Base-by-base conservation (phyloP, 2,797 vertebrate genomes). In the Mormyrus proboscirostris region DNA sequence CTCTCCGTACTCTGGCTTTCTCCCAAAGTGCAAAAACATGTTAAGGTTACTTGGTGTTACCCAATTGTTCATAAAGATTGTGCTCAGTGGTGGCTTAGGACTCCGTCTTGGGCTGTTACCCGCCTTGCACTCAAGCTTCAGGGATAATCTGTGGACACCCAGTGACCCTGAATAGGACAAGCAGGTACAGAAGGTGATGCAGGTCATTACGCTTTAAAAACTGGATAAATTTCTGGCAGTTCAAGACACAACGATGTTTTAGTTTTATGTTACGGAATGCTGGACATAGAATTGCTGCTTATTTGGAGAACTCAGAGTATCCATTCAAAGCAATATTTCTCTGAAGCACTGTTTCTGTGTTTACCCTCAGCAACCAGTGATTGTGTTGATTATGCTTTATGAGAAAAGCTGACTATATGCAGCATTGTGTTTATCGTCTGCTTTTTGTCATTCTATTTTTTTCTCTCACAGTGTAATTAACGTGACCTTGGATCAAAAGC, bases 381-480 rank as follows among this genome's bases (percentile, higher is more conserved):
- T 91, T 89, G 44, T 19, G 86, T 91, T 89, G 88, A 91, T 90
- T 92, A 89, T 3, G 65, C 76, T 2, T 29, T 33, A 76, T 93
- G 91, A 93, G 88, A 89, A 91, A 93, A 92, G 90, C 89, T 87
- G 85, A 89, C 90, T 89, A 90, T n/a, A 88, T 16, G 83, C 89
- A 86, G 88, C 89, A 82, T 90, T 90, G 87, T 90, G 86, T 91
- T 89, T 90, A 84, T 76, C 82, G 89, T 90, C 69, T 65, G 47
- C 90, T 90, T 90, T 93, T 6, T 16, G 82, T 53, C 91, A 92
- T 93, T 93, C 92, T 93, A n/a, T 73, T 93, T 92, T 89, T 93
- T 92, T 93, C 93, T 38, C 76, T 86, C 41, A 90, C 91, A 44
- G 65, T n/a, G 90, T 93, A 93, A 95, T 94, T 93, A 94, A 91